Evolutionary conservation across 2,797 vertebrate species (phyloP).

Genomic region (Melanotaenia trifasciata): DNA sequence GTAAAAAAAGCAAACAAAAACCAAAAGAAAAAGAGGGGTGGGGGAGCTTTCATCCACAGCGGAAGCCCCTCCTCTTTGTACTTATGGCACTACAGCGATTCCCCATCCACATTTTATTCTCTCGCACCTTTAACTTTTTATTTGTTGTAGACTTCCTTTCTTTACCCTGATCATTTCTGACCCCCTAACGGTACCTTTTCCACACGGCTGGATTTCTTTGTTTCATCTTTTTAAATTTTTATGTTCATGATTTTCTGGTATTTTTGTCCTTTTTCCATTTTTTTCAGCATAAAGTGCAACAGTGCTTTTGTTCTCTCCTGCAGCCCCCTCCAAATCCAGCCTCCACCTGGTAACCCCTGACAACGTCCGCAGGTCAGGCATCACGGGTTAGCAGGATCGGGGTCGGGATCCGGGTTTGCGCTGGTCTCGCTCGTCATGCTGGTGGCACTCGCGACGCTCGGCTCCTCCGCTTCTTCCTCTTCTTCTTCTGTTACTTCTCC

Average conservation of each 20-base stretch:
- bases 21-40: neutral
- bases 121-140: slow-evolving; percentile 43
- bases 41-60: slow-evolving; percentile 48
- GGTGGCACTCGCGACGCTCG: slow-evolving; percentile 68
- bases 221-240: slow-evolving; percentile 41
- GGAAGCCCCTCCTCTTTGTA: slow-evolving; percentile 76
- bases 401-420: slow-evolving; percentile 63
- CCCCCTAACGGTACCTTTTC: slow-evolving; percentile 81
- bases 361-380: slow-evolving; percentile 32
- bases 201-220: slow-evolving; percentile 76
- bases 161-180: slow-evolving; percentile 88
- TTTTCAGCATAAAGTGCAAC: slow-evolving; percentile 98
- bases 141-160: slow-evolving; percentile 52
- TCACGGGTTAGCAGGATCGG: slow-evolving; percentile 62
- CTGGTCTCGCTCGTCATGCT: slow-evolving; percentile 71
- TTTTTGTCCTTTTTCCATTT: slow-evolving; percentile 79
- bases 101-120: slow-evolving; percentile 77
- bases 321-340: slow-evolving; percentile 16
- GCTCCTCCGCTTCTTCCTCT: slow-evolving; percentile 73
- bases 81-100: slow-evolving; percentile 90
- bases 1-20: slow-evolving; percentile 29
- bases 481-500: slow-evolving; percentile 72
- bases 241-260: slow-evolving; percentile 72
- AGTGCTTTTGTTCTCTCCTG: slow-evolving; percentile 94
- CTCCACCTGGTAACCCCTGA: slow-evolving; percentile 38